A percentile compares a stretch with the other conserved stretches of the same genome.
Evolutionary conservation across 2,888 invertebrate genomes (phyloP).

Genomic region (Drosophila helvetica): DNA sequence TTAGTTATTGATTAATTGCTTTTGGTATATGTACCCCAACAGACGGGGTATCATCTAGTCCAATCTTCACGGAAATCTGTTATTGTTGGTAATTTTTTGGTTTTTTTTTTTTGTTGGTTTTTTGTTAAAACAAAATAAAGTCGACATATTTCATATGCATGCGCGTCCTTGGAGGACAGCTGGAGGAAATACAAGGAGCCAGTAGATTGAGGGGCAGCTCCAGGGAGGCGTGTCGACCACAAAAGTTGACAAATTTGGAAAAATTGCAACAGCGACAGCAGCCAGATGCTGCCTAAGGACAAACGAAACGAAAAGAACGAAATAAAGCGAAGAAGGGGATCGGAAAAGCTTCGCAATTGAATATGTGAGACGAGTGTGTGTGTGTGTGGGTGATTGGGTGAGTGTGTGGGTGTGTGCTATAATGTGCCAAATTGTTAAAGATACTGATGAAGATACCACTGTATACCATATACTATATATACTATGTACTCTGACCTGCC

Average conservation of each 20-base stretch:
- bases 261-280: slow-evolving; percentile 65
- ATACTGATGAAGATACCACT: slow-evolving; percentile 40
- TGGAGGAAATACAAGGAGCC: not conserved
- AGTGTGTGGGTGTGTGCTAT: slow-evolving; percentile 18
- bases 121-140: slow-evolving; percentile 45
- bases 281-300: slow-evolving; percentile 47
- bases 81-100: slow-evolving; percentile 37
- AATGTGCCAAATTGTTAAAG: slow-evolving; percentile 41
- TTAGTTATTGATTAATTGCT: no score
- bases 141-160: slow-evolving; percentile 68
- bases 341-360: slow-evolving; percentile 31
- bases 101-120: slow-evolving; percentile 13
- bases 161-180: slow-evolving; percentile 35
- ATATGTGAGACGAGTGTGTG: slow-evolving; percentile 9
- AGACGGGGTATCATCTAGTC: slow-evolving; percentile 13
- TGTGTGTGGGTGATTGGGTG: slow-evolving; percentile 1
- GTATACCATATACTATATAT: not conserved
- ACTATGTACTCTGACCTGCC: not conserved
- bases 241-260: slow-evolving; percentile 75
- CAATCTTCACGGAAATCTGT: not conserved
- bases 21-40: no score
- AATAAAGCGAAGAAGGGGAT: slow-evolving; percentile 3
- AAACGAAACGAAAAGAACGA: slow-evolving; percentile 6
- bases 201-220: not conserved
- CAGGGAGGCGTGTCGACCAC: slow-evolving; percentile 29